Evolutionary conservation across 1,140 invertebrate species (phyloP).

Genomic region (Bombus ignitus): DNA sequence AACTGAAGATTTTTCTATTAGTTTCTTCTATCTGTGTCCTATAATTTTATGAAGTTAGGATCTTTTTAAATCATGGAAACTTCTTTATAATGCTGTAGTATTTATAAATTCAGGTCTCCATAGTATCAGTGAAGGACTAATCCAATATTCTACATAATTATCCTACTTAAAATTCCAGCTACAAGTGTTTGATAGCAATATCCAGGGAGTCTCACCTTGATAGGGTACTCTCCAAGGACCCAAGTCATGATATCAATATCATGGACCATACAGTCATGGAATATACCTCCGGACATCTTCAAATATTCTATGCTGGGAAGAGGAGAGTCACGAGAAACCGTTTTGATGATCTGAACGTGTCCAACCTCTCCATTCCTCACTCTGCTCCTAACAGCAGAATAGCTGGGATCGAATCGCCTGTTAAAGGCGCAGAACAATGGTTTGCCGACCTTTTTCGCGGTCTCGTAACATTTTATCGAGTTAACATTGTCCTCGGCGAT

Average conservation of each 20-base stretch:
- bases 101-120: not conserved
- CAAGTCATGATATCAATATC: slow-evolving; percentile 87
- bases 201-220: slow-evolving; percentile 66
- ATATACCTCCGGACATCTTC: slow-evolving; percentile 87
- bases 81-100: not conserved
- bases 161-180: not conserved
- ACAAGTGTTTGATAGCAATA: not conserved
- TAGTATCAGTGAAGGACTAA: not conserved
- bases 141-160: not conserved
- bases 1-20: too few species aligned
- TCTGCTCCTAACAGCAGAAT: slow-evolving; percentile 81
- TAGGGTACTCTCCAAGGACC: slow-evolving; percentile 85
- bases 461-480: slow-evolving; percentile 84
- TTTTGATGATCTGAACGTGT: slow-evolving; percentile 85
- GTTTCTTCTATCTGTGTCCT: too few species aligned
- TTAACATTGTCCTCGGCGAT: slow-evolving; percentile 84
- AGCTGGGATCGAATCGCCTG: slow-evolving; percentile 87
- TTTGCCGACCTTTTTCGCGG: slow-evolving; percentile 83
- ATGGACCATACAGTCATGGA: slow-evolving; percentile 89
- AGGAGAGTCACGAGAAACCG: slow-evolving; percentile 85
- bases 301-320: slow-evolving; percentile 86
- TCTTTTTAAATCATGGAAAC: not conserved
- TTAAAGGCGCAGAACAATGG: slow-evolving; percentile 87
- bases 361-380: slow-evolving; percentile 85
- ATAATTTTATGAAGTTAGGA: too few species aligned